Evolutionary conservation across 2,888 invertebrate genomes (phyloP).

Genomic region (Fabriciana adippe): DNA sequence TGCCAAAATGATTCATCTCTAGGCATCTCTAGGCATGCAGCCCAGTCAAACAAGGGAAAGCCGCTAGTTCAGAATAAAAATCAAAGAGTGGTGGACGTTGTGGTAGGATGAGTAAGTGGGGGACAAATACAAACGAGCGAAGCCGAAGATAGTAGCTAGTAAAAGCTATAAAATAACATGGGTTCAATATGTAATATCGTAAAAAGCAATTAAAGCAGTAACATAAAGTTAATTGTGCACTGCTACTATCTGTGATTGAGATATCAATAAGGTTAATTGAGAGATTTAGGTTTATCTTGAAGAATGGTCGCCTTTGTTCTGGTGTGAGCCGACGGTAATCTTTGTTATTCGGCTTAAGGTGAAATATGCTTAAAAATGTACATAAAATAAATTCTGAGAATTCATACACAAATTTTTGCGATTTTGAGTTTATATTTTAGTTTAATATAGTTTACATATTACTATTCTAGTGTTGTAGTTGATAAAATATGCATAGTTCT

Average conservation of each 20-base stretch:
- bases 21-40: no score
- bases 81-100: no score
- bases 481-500: no score
- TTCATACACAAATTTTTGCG: neutral
- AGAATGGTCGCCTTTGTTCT: constrained; percentile 40
- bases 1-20: no score
- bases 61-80: no score
- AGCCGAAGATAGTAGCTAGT: neutral
- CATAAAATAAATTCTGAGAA: neutral
- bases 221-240: constrained; percentile 35
- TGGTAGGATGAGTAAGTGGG: no score
- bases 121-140: no score
- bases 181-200: constrained; percentile 16
- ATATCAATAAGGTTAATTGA: constrained; percentile 53
- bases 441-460: no score
- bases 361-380: constrained; percentile 24
- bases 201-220: constrained; percentile 32
- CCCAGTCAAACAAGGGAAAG: no score
- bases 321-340: constrained; percentile 35
- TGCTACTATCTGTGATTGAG: constrained; percentile 44
- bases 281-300: constrained; percentile 47
- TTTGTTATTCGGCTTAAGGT: constrained; percentile 48
- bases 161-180: constrained; percentile 15
- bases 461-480: no score
- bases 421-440: neutral